Percentiles rank a stretch among this genome's conserved stretches.
Evolutionary conservation across 2,888 invertebrate genomes (phyloP).

Genomic region (Brachypterus glaber): DNA sequence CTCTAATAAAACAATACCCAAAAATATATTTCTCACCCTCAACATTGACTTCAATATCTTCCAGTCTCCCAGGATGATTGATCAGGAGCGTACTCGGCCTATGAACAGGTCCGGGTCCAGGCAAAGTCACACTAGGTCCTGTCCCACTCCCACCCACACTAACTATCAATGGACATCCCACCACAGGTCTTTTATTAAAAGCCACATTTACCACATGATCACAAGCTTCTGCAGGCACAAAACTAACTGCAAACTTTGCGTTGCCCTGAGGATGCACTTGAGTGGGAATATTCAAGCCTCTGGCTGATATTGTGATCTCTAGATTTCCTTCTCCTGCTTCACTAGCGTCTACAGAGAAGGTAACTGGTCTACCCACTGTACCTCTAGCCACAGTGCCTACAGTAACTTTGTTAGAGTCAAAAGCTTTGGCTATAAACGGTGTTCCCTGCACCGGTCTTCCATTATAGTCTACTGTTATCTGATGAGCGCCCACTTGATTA

Average conservation of each 20-base stretch:
- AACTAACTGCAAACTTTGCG: conserved; percentile 89
- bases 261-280: conserved; percentile 87
- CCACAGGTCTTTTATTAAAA: conserved; percentile 85
- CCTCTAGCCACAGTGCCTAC: conserved; percentile 71
- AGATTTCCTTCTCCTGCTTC: conserved; percentile 95
- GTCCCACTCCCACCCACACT: conserved; percentile 58
- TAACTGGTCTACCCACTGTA: conserved; percentile 82
- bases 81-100: conserved; percentile 61
- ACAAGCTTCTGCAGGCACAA: conserved; percentile 88
- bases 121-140: conserved; percentile 61
- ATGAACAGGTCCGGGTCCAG: conserved; percentile 63
- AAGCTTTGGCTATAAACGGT: conserved; percentile 83
- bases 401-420: conserved; percentile 79
- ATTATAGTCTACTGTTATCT: conserved; percentile 85
- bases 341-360: conserved; percentile 90
- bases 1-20: background rate
- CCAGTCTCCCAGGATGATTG: conserved; percentile 76
- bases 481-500: conserved; percentile 84
- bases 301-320: conserved; percentile 91
- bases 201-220: conserved; percentile 95
- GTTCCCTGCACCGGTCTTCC: conserved; percentile 82
- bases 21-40: conserved; percentile 61
- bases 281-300: conserved; percentile 88
- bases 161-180: conserved; percentile 86
- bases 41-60: conserved; percentile 92